A percentile compares a stretch with the other conserved stretches of the same genome.
phyloP scores from a whole-genome alignment of 2,113 vertebrate genomes.

The Mugil cephalus region DNA sequence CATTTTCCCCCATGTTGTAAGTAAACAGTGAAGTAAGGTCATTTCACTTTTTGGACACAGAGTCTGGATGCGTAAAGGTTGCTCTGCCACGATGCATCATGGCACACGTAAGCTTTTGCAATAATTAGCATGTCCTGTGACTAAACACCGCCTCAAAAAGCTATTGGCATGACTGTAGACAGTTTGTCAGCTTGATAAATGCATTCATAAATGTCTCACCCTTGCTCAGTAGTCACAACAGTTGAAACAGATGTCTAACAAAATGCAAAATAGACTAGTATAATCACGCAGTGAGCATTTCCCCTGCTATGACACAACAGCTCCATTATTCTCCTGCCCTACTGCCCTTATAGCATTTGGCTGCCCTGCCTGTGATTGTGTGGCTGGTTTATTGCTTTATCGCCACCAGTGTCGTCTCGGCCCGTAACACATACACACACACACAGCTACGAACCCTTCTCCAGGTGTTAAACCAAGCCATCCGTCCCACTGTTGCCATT shows the following conservation, averaged over 20 bases:
- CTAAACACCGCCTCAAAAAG: too few relatives aligned
- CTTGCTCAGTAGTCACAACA: background rate
- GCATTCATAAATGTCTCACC: background rate
- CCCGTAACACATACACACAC: conserved; percentile 26
- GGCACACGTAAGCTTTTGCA: too few relatives aligned
- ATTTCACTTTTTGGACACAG: too few relatives aligned
- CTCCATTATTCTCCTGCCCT: conserved; percentile 63
- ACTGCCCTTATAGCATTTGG: conserved; percentile 59
- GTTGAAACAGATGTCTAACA: background rate
- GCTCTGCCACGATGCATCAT: too few relatives aligned
- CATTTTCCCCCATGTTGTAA: too few relatives aligned
- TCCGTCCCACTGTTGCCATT: conserved; percentile 72
- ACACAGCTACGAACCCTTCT: conserved; percentile 33
- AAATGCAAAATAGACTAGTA: conserved; percentile 3
- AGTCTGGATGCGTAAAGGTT: too few relatives aligned
- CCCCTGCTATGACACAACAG: conserved; percentile 55
- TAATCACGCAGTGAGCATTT: conserved; percentile 1
- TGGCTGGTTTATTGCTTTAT: conserved; percentile 67
- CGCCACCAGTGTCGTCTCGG: conserved; percentile 33
- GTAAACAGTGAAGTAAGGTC: too few relatives aligned
- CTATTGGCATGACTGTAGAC: background rate
- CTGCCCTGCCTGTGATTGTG: conserved; percentile 60
- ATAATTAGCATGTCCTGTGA: too few relatives aligned
- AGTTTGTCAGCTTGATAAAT: background rate
- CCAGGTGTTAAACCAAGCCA: conserved; percentile 80